A percentile compares a stretch with the other conserved stretches of the same genome.
Evolutionary conservation across 2,797 vertebrate genomes (phyloP).

Genomic region (Pyrrhura leucotis): DNA sequence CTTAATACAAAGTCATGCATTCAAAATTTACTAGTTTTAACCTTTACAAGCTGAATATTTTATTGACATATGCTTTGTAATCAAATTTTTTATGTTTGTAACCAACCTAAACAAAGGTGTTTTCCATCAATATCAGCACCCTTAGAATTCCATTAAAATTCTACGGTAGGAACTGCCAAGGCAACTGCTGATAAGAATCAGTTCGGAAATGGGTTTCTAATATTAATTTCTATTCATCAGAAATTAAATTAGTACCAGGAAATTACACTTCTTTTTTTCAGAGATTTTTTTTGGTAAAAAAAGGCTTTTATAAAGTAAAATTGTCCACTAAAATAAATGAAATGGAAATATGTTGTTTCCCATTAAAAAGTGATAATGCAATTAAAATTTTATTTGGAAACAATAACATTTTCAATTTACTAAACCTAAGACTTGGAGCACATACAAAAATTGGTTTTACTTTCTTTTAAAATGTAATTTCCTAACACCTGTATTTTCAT

Average conservation of each 20-base stretch:
- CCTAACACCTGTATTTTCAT: neutral
- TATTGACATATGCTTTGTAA: neutral
- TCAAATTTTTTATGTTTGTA: neutral
- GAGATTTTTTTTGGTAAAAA: neutral
- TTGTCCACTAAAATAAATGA: neutral
- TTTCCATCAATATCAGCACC: neutral
- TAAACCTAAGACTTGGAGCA: neutral
- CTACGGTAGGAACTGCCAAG: neutral
- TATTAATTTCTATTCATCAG: neutral
- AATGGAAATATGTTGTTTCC: neutral
- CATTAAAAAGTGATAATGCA: neutral
- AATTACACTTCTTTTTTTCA: neutral
- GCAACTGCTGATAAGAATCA: neutral
- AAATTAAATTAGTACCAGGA: neutral
- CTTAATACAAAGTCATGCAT: neutral
- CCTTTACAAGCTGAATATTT: neutral
- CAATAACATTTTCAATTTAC: neutral
- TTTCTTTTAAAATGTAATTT: neutral
- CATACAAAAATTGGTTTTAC: neutral
- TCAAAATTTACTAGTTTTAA: neutral
- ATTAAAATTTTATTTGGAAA: neutral
- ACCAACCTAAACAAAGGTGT: neutral
- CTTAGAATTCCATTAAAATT: neutral
- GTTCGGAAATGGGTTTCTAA: neutral
- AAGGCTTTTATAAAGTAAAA: neutral